phyloP scores from a whole-genome alignment of 2,797 vertebrate species.

The Echeneis naucrates region DNA sequence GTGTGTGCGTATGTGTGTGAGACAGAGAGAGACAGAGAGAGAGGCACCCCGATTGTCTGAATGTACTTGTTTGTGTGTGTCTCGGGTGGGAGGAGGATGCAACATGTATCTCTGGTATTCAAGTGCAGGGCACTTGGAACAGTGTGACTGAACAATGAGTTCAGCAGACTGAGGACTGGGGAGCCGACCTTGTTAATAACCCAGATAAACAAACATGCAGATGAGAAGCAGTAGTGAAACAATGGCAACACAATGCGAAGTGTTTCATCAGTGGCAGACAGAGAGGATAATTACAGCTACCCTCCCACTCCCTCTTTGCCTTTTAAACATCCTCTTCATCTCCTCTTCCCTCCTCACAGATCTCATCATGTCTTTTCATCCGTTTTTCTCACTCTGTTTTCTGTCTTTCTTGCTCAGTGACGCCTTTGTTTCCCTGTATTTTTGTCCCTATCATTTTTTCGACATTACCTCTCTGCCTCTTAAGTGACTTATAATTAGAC shows the following conservation, averaged over 20 bases:
- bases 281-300: conserved; percentile 74
- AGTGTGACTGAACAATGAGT: conserved; percentile 66
- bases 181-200: conserved; percentile 71
- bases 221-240: conserved; percentile 65
- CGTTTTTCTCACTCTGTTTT: conserved; percentile 5
- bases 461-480: conserved; percentile 31
- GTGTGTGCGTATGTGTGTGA: neutral
- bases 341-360: conserved; percentile 39
- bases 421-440: conserved; percentile 37
- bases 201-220: conserved; percentile 74
- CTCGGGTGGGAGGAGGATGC: neutral
- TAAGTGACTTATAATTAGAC: conserved; percentile 54
- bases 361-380: conserved; percentile 34
- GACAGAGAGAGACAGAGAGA: neutral
- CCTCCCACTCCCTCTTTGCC: conserved; percentile 66
- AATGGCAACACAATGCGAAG: conserved; percentile 67
- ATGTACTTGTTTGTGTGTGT: conserved; percentile 7
- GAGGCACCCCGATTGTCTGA: conserved; percentile 5
- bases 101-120: conserved; percentile 45
- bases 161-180: conserved; percentile 56
- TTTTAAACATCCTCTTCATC: conserved; percentile 65
- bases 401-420: conserved; percentile 36
- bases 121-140: conserved; percentile 29
- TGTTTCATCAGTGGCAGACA: conserved; percentile 75
- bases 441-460: conserved; percentile 37